Evolutionary conservation across 2,113 vertebrate genomes (phyloP), one percentile per base, ranked within the genome.

Genomic region (Triplophysa rosa): DNA sequence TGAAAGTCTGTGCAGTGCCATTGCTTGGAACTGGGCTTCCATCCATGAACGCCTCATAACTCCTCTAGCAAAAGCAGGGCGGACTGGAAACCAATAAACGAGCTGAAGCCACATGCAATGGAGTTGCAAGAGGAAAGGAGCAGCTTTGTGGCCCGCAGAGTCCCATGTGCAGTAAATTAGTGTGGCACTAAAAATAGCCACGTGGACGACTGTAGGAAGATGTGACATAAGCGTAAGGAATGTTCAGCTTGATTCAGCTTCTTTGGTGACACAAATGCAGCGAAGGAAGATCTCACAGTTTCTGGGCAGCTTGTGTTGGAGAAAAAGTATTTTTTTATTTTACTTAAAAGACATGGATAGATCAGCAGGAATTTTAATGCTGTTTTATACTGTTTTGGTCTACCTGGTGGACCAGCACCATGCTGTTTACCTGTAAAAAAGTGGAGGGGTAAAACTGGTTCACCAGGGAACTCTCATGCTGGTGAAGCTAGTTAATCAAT

Each of bases 181-280:
- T 62, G 37, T 17, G 14, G 16, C 9, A 17, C 78, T 82, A 82
- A 80, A 80, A 82, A 86, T 84, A 82, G 73, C 65, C 56, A 45
- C 10, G 7, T 63, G 40, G 61, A 71, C 33, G 26, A 49, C 19
- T 73, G 72, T 49, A 74, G 69, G 81, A 83, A 79, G 45, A 81
- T 70, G 78, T 67, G 69, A 79, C 66, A 63, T 67, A 76, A n/a
- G 26, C 58, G 59, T 52, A 8, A 66, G 29, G 45, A 52, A 58
- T n/a, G 14, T 62, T 16, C 14, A 21, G 77, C 47, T 76, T 17
- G 29, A 62, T n/a, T 8, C 79, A 52, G 65, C 66, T 69, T 16
- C n/a, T 58, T 29, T 76, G 68, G 76, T 54, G 73, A 81, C 73
- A 69, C 47, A 47, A 33, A 19, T 37, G 58, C 58, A 58, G 54